Base-by-base conservation (phyloP, 2,888 invertebrate species). In the Tenthredo amoena region DNA sequence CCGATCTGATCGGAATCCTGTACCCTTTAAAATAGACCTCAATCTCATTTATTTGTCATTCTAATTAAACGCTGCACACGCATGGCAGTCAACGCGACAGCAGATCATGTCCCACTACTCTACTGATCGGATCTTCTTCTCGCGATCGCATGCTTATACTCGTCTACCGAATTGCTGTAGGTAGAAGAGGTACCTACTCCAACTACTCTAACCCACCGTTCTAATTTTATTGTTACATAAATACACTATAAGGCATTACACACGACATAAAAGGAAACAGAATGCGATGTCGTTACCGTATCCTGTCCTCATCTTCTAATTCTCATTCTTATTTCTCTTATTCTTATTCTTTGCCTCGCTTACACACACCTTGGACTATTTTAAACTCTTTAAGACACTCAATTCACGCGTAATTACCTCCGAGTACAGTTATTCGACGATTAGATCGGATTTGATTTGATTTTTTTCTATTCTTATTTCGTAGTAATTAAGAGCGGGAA, bases 191-290 rank as follows among this genome's bases (percentile, higher is more conserved):
- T 37, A 37, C 37, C 37, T 1, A 37, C 37, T 5, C 5, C 37
- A 0, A 5, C 43, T 43, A 1, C 9, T 9, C 43, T 43, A 43
- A 6, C 1, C 18, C 85, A 40, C 90, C 89, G 86, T 87, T 88
- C 90, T 90, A 91, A 92, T 89, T 92, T 89, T 88, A 91, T 89
- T 90, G 91, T 91, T 90, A 89, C 89, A 89, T 90, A 89, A 90
- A 91, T 90, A 90, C 87, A 85, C 86, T 40, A 58, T 81, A 40
- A 34, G 37, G 58, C 10, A 81, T 81, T 62, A 81, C 58, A n/a
- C 88, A 84, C 88, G 89, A 91, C 90, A 87, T 89, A 91, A 92
- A 91, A 91, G 91, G 91, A 91, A 87, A 85, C 79, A 85, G 86
- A 74, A 81, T 81, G 58, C 37, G n/a, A 81, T 21, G 34, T 34